Evolutionary conservation across 2,888 invertebrate genomes (phyloP), one percentile per base, ranked within the genome.

Genomic region (Hanleya hanleyi): DNA sequence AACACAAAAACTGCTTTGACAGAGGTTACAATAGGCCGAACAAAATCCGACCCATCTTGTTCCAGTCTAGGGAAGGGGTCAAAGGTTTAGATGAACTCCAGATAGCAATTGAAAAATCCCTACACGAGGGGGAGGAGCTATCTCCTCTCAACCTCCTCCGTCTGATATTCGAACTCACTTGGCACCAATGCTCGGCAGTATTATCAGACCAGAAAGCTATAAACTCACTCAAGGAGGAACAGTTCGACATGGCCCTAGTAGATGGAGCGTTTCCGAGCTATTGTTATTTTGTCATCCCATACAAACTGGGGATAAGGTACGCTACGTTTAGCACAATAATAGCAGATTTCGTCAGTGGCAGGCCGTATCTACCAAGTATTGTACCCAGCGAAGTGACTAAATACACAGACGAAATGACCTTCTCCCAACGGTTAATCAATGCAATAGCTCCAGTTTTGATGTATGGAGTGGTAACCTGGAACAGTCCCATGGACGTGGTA

Each of bases 181-280:
- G n/a, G n/a, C n/a, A n/a, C n/a, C n/a, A n/a, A n/a, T n/a, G n/a
- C n/a, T n/a, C n/a, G n/a, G n/a, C n/a, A n/a, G n/a, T n/a, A n/a
- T n/a, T n/a, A n/a, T n/a, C n/a, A n/a, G n/a, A n/a, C n/a, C n/a
- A n/a, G n/a, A n/a, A n/a, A n/a, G n/a, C n/a, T n/a, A n/a, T n/a
- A n/a, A n/a, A n/a, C n/a, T n/a, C n/a, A n/a, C n/a, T n/a, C n/a
- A n/a, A n/a, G n/a, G n/a, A n/a, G n/a, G n/a, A n/a, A n/a, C n/a
- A 69, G 1, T 79, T 70, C 47, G 76, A 79, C 41, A 65, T 79
- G 32, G 74, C 71, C 6, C 49, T 79, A 7, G 47, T 76, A 12
- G 77, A 77, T 49, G 49, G 37, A 1, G 22, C 69, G 1, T 57
- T 37, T 4, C 15, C 64, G n/a, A 41, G 47, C 9, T 35, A 67